Evolutionary conservation across 2,113 vertebrate genomes (phyloP), one percentile per base, ranked within the genome.

Genomic region (Pteropus alecto): DNA sequence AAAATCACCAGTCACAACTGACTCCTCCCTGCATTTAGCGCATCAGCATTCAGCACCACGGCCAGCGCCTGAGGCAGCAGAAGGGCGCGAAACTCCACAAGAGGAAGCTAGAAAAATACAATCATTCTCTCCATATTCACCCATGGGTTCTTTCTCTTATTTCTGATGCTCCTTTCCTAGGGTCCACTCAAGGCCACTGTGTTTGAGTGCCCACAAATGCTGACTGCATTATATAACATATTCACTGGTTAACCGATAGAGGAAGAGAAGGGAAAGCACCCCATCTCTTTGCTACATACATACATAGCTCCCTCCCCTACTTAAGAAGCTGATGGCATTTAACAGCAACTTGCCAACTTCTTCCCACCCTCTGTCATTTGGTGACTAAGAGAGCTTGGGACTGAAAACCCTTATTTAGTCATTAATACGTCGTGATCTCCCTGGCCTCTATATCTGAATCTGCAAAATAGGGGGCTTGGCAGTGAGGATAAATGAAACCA

Each of bases 21-120:
- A 73, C 90, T 33, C 85, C 73, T 38, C 92, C 68, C 48, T 54
- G 63, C 38, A 2, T 21, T 38, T 60, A 3, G 24, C 12, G 0
- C 77, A 89, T 84, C 93, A 78, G 87, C 60, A 94, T 97, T 98
- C 98, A 98, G 96, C 91, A 98, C 97, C 95, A 94, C 1, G 95
- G 96, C 82, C 95, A 97, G 98, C 12, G 93, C 91, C 96, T 0
- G n/a, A n/a, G 58, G 74, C 78, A 77, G 86, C 41, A 9, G 51
- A 74, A 78, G 33, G 33, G 14, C 9, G 28, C 4, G 8, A 88
- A 51, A 60, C 54, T 51, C 58, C 58, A 70, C 41, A 21, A 74
- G 15, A 9, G n/a, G 18, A 48, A n/a, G 85, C 87, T 14, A 5
- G 63, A n/a, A 89, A 94, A 91, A 68, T 1, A 24, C 0, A 77